phyloP scores from a whole-genome alignment of 2,113 vertebrate genomes.

The Sphaerodactylus townsendi region DNA sequence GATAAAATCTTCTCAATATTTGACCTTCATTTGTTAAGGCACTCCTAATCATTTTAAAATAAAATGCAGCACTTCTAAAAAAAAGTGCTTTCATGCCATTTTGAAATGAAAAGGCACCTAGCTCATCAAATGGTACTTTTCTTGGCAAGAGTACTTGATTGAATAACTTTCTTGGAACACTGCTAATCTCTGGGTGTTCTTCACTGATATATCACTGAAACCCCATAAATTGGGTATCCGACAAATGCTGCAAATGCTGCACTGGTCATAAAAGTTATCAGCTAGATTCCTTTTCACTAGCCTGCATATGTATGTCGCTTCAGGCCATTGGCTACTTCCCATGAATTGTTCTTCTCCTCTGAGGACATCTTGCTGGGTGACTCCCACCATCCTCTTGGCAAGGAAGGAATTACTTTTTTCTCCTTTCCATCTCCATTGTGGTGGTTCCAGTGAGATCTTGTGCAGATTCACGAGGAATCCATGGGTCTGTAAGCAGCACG shows the following conservation, averaged over 20 bases:
- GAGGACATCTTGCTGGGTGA: too few species aligned
- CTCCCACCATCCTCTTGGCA: too few species aligned
- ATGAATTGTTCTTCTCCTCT: too few species aligned
- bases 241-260: neutral
- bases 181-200: neutral
- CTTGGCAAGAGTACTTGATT: neutral
- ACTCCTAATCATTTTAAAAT: neutral
- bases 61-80: neutral
- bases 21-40: neutral
- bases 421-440: too few species aligned
- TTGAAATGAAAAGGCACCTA: slow-evolving; percentile 14
- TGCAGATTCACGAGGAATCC: too few species aligned
- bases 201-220: slow-evolving; percentile 12
- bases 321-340: too few species aligned
- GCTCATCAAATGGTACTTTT: neutral
- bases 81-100: neutral
- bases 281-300: neutral
- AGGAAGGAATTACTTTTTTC: too few species aligned
- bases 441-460: too few species aligned
- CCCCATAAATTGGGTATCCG: neutral
- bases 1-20: neutral
- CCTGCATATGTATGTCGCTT: neutral
- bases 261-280: neutral
- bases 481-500: too few species aligned
- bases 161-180: neutral